These are phyloP conservation scores for Magallana angulata DNA, from an alignment of 1,140 invertebrate genomes.

Conservation along the genomic window DNA sequence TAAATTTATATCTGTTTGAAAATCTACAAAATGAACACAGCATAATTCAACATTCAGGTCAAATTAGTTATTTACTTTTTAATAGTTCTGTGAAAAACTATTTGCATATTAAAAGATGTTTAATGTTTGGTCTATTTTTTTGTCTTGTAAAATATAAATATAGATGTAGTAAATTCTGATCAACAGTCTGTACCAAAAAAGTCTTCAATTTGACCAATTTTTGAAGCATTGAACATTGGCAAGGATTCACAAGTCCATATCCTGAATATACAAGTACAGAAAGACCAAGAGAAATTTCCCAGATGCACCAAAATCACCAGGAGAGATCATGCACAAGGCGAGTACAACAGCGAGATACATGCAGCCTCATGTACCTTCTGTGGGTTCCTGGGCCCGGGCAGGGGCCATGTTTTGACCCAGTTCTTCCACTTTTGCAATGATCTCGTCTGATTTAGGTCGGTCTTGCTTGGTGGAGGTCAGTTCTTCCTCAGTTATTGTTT, in stretches of 20 bases:
- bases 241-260: background rate
- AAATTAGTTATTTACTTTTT: too few species aligned
- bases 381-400: background rate
- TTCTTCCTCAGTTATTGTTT: slow-evolving; percentile 53
- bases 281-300: background rate
- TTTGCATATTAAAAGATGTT: too few species aligned
- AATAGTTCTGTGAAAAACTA: too few species aligned
- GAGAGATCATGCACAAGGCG: slow-evolving; percentile 21
- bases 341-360: slow-evolving; percentile 11
- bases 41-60: too few species aligned
- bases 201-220: too few species aligned
- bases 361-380: slow-evolving; percentile 48
- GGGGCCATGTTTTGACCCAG: slow-evolving; percentile 47
- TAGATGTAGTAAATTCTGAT: too few species aligned
- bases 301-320: slow-evolving; percentile 13
- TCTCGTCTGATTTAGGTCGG: slow-evolving; percentile 47
- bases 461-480: slow-evolving; percentile 47
- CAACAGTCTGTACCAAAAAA: too few species aligned
- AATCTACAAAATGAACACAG: too few species aligned
- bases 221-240: background rate
- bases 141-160: too few species aligned
- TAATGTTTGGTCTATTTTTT: too few species aligned
- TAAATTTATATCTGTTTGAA: too few species aligned
- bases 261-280: background rate
- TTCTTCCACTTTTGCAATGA: slow-evolving; percentile 51